phyloP scores from a whole-genome alignment of 2,797 vertebrate species.

The Poeciliopsis infans region DNA sequence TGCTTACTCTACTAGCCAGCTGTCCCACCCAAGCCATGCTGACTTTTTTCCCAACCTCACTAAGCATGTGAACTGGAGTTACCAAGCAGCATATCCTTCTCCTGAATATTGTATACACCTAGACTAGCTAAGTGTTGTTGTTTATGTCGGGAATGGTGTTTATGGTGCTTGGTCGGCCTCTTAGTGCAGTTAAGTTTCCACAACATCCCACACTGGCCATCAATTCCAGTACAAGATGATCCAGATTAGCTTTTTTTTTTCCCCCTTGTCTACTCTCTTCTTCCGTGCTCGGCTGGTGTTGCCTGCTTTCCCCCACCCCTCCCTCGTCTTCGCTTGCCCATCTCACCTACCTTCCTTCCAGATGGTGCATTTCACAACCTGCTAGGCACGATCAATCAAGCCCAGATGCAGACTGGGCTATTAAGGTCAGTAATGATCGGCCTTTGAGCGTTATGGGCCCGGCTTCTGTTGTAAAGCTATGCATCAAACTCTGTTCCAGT shows the following conservation, averaged over 20 bases:
- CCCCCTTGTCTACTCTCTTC: conserved; percentile 51
- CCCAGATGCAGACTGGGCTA: conserved; percentile 78
- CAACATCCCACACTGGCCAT: conserved; percentile 81
- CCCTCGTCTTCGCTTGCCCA: conserved; percentile 69
- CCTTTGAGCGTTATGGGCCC: conserved; percentile 83
- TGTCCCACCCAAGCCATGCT: conserved; percentile 63
- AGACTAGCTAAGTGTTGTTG: conserved; percentile 84
- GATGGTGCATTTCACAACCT: conserved; percentile 89
- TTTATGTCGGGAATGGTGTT: conserved; percentile 85
- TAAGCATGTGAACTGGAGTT: conserved; percentile 79
- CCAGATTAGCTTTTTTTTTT: conserved; percentile 48
- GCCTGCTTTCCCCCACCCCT: conserved; percentile 72
- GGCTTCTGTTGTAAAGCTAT: conserved; percentile 79
- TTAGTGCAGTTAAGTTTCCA: conserved; percentile 84
- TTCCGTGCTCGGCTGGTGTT: conserved; percentile 81
- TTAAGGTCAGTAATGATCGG: conserved; percentile 83
- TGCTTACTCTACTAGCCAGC: conserved; percentile 43
- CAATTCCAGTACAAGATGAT: conserved; percentile 77
- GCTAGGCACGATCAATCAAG: conserved; percentile 86
- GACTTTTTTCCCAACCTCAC: conserved; percentile 60
- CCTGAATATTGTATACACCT: conserved; percentile 85
- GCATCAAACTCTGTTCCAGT: conserved; percentile 80
- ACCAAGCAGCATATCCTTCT: conserved; percentile 73
- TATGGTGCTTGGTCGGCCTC: conserved; percentile 83
- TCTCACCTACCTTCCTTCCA: conserved; percentile 84